These are phyloP conservation scores for Tiliacea citrago DNA, from an alignment of 2,888 invertebrate genomes.

Conservation along the genomic window DNA sequence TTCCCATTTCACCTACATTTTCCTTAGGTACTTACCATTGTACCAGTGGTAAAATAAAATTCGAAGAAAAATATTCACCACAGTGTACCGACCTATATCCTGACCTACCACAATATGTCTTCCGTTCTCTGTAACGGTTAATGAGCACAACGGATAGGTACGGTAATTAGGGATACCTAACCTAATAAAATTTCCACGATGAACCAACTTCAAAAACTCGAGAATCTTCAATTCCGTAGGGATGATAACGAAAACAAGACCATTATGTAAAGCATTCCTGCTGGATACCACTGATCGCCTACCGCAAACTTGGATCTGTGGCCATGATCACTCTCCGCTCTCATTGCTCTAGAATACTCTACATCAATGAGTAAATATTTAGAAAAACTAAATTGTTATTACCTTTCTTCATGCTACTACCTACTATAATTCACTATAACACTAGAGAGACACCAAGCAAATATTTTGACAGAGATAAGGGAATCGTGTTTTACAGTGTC, in stretches of 20 bases:
- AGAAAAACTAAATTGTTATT: neutral
- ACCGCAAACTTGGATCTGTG: neutral
- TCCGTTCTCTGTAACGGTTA: neutral
- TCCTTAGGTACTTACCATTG: neutral
- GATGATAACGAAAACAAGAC: neutral
- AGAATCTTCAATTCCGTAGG: neutral
- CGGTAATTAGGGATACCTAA: no score
- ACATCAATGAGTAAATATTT: neutral
- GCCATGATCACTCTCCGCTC: neutral
- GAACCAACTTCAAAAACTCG: neutral
- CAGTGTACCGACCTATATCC: neutral
- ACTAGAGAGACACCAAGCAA: slow-evolving; percentile 12
- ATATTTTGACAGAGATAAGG: slow-evolving; percentile 43
- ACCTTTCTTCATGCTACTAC: neutral
- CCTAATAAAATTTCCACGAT: neutral
- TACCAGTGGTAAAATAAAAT: neutral
- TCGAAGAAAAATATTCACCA: neutral
- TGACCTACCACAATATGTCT: neutral
- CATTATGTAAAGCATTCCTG: neutral
- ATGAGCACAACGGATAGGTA: neutral
- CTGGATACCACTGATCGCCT: neutral
- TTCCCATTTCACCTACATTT: neutral
- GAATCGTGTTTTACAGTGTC: slow-evolving; percentile 25
- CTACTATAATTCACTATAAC: neutral
- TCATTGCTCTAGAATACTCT: no score